Percentiles rank a stretch among this genome's conserved stretches.
Evolutionary conservation across 1,140 invertebrate species (phyloP).

Genomic region (Bombyx mandarina): DNA sequence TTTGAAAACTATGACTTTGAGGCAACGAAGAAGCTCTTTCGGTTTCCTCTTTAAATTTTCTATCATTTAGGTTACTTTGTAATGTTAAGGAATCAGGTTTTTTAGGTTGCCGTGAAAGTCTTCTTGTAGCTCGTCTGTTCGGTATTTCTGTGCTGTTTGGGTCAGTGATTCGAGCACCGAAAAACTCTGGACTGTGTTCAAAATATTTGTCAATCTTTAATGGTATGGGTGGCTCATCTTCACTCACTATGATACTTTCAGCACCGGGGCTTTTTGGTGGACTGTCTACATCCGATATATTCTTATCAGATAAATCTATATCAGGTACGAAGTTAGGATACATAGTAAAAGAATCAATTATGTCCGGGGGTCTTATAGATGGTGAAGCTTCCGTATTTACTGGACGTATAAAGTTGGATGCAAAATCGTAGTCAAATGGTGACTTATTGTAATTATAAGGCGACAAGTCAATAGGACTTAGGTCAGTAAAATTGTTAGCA

Average conservation of each 20-base stretch:
- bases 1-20: slow-evolving; percentile 50
- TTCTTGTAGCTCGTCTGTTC: slow-evolving; percentile 45
- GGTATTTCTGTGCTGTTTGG: slow-evolving; percentile 56
- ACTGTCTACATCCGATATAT: slow-evolving; percentile 55
- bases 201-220: slow-evolving; percentile 71
- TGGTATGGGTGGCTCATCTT: slow-evolving; percentile 67
- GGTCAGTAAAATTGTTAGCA: slow-evolving; percentile 34
- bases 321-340: slow-evolving; percentile 64
- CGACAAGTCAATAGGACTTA: slow-evolving; percentile 48
- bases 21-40: slow-evolving; percentile 61
- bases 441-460: slow-evolving; percentile 24
- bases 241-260: slow-evolving; percentile 61
- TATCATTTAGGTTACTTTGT: slow-evolving; percentile 45
- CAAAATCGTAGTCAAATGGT: slow-evolving; percentile 31
- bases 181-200: slow-evolving; percentile 71
- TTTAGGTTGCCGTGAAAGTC: slow-evolving; percentile 46
- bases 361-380: slow-evolving; percentile 43
- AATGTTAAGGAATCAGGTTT: slow-evolving; percentile 61
- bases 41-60: slow-evolving; percentile 31
- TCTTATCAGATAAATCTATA: slow-evolving; percentile 62
- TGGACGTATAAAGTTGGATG: slow-evolving; percentile 31
- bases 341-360: slow-evolving; percentile 60
- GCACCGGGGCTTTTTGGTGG: slow-evolving; percentile 52
- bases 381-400: slow-evolving; percentile 21
- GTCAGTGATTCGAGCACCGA: slow-evolving; percentile 61